Evolutionary conservation across 92 coral and sea anemone genomes (phyloP), one percentile per base, ranked within the genome.

Genomic region (Heliopora coerulea): DNA sequence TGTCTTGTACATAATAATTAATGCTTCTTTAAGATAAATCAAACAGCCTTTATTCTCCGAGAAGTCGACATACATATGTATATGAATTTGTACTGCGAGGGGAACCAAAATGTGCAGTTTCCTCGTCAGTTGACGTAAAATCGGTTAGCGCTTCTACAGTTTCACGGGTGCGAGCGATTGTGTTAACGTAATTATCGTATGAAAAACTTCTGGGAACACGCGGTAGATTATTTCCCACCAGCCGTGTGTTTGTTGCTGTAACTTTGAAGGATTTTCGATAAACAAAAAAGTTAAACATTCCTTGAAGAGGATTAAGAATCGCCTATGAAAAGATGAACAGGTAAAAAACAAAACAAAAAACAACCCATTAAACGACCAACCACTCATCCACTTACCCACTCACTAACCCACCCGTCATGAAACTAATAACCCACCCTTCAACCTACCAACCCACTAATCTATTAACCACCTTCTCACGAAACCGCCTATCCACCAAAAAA

Each of bases 261-360:
- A 15, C 44, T 32, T 73, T 86, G 23, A 80, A 67, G 62, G 89
- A 86, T 21, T 87, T 91, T 30, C 97, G 90, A 73, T 92, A 92
- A 40, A 92, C 97, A 26, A 92, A 34, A 73, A 91, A 92, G 73
- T 92, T 92, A 14, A 92, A 73, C 58, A 92, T 80, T 23, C 97
- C 97, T 81, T 92, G 97, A 35, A 87, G 75, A 1, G 97, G 92
- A 78, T 89, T 89, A 24, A 92, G 49, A n/a, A 81, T 42, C 3
- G 97, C 97, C 97, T 92, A 76, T 3, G 15, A 46, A 46, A 15
- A 8, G 15, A 46, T 6, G 15, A 46, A 46, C 4, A 4, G 42
- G 42, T 37, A 37, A 37, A 11, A 4, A 37, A 37, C 11, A 37
- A 37, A 4, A 37, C 42, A 37, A 37, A n/a, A n/a, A n/a, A n/a